These are phyloP conservation scores for Resseliella maxima DNA, from an alignment of 2,888 invertebrate species.

Conservation along the genomic window DNA sequence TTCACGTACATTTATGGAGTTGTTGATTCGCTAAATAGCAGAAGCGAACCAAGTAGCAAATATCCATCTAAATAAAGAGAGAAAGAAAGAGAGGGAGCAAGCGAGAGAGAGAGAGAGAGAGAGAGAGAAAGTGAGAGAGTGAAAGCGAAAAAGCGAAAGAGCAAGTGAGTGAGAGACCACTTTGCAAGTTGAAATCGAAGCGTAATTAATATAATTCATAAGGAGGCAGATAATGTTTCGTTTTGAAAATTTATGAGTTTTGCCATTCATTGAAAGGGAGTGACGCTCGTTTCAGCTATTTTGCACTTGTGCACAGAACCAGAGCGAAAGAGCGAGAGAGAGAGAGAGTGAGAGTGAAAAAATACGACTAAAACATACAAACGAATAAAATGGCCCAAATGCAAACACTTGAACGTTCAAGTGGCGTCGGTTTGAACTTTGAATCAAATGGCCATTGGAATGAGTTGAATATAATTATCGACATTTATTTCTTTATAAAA, in stretches of 20 bases:
- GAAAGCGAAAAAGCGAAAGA: neutral
- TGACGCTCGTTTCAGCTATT: neutral
- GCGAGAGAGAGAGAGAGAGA: no score
- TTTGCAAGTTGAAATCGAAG: conserved; percentile 2
- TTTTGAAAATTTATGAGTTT: conserved; percentile 32
- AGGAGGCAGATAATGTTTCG: conserved; percentile 8
- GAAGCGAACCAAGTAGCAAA: neutral
- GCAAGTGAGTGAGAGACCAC: neutral
- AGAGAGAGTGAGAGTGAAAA: neutral
- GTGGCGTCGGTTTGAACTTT: no score
- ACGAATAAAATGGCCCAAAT: no score
- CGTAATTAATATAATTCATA: conserved; percentile 51
- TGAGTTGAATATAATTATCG: conserved; percentile 1
- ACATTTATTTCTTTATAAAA: neutral
- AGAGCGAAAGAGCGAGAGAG: neutral
- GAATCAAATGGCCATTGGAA: neutral
- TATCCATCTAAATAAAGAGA: no score
- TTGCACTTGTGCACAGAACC: neutral
- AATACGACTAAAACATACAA: no score
- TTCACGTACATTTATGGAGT: conserved; percentile 2
- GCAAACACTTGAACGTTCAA: no score
- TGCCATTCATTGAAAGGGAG: neutral
- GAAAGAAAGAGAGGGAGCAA: no score
- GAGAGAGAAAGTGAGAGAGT: no score
- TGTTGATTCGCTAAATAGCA: neutral